phyloP scores from a whole-genome alignment of 2,113 vertebrate species.

The Amphiprion percula region DNA sequence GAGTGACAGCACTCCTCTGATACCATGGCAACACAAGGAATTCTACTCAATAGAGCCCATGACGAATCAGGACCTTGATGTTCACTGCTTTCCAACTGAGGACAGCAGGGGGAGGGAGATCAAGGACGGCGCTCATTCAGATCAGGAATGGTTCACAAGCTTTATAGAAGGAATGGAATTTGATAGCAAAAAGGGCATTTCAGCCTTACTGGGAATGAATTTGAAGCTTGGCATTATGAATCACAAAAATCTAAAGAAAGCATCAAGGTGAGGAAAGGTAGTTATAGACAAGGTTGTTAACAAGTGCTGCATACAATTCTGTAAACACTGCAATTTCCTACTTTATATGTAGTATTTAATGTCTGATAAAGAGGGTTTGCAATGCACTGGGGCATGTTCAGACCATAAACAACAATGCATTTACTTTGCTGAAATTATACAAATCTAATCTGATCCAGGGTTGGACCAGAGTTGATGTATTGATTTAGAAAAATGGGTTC shows the following conservation, averaged over 20 bases:
- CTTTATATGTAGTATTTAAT: not conserved
- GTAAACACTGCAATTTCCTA: not conserved
- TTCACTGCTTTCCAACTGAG: conserved; percentile 61
- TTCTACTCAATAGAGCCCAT: conserved; percentile 71
- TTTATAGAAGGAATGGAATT: conserved; percentile 28
- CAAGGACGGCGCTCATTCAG: conserved; percentile 51
- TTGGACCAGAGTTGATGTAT: not conserved
- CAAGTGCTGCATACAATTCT: not conserved
- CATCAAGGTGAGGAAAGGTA: not conserved
- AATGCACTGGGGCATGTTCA: not conserved
- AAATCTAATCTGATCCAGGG: not conserved
- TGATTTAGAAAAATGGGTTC: conserved; percentile 7
- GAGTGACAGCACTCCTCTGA: conserved; percentile 72
- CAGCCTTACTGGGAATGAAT: conserved; percentile 5
- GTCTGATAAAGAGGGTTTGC: not conserved
- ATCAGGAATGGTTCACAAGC: conserved; percentile 22
- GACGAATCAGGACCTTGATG: conserved; percentile 78
- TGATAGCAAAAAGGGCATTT: not conserved
- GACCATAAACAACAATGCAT: not conserved
- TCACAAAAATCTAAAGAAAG: not conserved
- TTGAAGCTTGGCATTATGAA: not conserved
- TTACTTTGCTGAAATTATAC: not conserved
- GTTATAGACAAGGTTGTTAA: not conserved
- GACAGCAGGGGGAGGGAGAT: conserved; percentile 54
- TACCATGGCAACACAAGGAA: conserved; percentile 81